phyloP scores from a whole-genome alignment of 2,888 invertebrate genomes.

The Microctonus brassicae region DNA sequence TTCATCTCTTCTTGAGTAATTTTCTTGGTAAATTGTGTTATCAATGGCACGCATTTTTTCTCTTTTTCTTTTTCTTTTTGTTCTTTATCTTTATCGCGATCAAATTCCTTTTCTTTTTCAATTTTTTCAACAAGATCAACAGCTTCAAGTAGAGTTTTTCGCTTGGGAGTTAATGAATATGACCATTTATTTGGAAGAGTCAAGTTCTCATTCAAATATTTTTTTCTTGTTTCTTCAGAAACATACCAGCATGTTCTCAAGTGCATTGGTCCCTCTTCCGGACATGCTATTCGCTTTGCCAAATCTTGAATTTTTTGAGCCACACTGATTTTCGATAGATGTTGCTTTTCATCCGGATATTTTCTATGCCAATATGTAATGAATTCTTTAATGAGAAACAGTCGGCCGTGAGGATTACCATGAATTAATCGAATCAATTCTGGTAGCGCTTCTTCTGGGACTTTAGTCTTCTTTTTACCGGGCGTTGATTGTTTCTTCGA shows the following conservation, averaged over 20 bases:
- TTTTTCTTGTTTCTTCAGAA: conserved; percentile 71
- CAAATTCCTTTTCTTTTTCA: conserved; percentile 42
- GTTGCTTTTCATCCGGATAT: conserved; percentile 55
- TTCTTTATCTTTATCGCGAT: conserved; percentile 45
- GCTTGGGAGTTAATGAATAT: conserved; percentile 65
- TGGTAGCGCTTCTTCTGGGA: conserved; percentile 73
- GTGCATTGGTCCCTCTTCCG: conserved; percentile 72
- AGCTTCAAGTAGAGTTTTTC: conserved; percentile 40
- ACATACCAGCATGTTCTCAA: conserved; percentile 79
- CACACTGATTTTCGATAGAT: conserved; percentile 69
- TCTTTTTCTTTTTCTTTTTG: conserved; percentile 32
- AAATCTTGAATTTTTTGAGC: conserved; percentile 74
- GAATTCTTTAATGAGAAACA: conserved; percentile 76
- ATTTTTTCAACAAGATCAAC: conserved; percentile 40
- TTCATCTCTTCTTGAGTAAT: conserved; percentile 64
- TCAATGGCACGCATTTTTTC: conserved; percentile 68
- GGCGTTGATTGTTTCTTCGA: conserved; percentile 15
- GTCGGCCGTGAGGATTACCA: conserved; percentile 75
- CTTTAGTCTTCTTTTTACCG: conserved; percentile 62
- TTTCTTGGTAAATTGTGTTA: conserved; percentile 71
- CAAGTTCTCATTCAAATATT: conserved; percentile 71
- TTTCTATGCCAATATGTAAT: conserved; percentile 72
- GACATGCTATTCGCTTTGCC: conserved; percentile 74
- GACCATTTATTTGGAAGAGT: conserved; percentile 74
- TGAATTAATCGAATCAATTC: conserved; percentile 78